Evolutionary conservation across 2,888 invertebrate species (phyloP), one percentile per base, ranked within the genome.

Genomic region (Orthonevra nobilis): DNA sequence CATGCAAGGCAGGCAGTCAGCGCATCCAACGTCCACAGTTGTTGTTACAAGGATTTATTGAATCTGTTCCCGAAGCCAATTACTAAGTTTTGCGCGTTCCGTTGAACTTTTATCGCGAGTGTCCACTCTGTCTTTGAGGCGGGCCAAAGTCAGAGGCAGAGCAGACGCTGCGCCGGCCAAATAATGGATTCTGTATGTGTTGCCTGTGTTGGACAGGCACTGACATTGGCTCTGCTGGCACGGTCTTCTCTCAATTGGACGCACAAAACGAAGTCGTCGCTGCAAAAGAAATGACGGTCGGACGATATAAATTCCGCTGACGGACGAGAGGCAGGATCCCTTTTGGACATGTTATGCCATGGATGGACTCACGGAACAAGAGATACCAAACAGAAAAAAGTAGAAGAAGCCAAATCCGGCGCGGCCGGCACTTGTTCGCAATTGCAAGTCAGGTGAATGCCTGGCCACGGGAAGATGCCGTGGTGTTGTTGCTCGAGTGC

Each of bases 171-270:
- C 23, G 58, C 68, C 26, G 46, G 73, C 77, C 54, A 73, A 79
- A 79, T 79, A 79, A 79, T 79, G 73, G 73, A 79, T 79, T 79
- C 79, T 68, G 50, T 61, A 68, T 79, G 73, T 79, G 79, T 79
- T 73, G 63, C 32, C n/a, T n/a, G n/a, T n/a, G n/a, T 61, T 26
- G 34, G 48, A 66, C 48, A 56, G 66, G 38, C 66, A 44, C 61
- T 72, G 72, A 77, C 77, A 72, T 77, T 79, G 73, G 73, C 56
- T 46, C 58, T 72, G 77, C 56, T 52, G 44, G 52, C 77, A 63
- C 64, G 77, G 77, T 64, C 64, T n/a, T n/a, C n/a, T 63, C 30
- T 72, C 72, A 60, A 63, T 63, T 63, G 75, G 54, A 60, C 61
- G 54, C 34, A 69, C 54, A 56, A 7, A 46, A 36, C 54, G 38